Percentiles rank a stretch among this genome's conserved stretches.
phyloP scores from a whole-genome alignment of 2,113 vertebrate species.

The Oceanodroma tethys region DNA sequence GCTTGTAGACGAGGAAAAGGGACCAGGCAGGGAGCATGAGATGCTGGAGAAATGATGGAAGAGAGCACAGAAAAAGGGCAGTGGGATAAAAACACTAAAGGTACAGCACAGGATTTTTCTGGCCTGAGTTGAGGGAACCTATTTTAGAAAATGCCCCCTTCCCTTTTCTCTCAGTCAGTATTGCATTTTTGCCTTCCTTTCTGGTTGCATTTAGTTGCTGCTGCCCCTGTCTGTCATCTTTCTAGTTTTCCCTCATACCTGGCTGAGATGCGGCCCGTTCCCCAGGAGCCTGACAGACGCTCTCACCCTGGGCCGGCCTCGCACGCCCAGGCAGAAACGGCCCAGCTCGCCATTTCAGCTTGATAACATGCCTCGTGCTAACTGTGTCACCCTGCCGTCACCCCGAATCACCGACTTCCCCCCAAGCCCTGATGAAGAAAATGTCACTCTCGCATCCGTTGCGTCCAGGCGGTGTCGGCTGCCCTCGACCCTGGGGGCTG shows the following conservation, averaged over 20 bases:
- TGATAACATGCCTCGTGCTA: accelerated
- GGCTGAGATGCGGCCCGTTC: not conserved
- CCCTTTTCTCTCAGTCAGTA: not conserved
- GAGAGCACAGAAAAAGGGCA: not conserved
- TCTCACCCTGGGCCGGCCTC: not conserved
- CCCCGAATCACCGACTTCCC: not conserved
- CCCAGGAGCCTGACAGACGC: not conserved
- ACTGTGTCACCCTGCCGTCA: not conserved
- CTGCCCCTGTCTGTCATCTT: not conserved
- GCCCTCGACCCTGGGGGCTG: not conserved
- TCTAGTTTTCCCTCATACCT: not conserved
- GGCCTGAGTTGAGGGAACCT: not conserved
- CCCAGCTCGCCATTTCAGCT: not conserved
- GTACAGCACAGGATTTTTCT: not conserved
- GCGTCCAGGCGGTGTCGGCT: accelerated
- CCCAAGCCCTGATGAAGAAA: not conserved
- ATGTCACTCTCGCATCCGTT: accelerated
- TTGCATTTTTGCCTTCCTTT: not conserved
- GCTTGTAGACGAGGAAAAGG: not conserved
- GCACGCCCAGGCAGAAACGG: not conserved
- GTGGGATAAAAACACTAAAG: not conserved
- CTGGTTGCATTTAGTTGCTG: not conserved
- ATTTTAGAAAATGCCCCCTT: not conserved
- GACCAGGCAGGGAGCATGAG: not conserved
- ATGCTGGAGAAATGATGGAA: not conserved